Base-by-base conservation (phyloP, 2,888 invertebrate genomes). In the Galeopsomyia nigrocyanea region DNA sequence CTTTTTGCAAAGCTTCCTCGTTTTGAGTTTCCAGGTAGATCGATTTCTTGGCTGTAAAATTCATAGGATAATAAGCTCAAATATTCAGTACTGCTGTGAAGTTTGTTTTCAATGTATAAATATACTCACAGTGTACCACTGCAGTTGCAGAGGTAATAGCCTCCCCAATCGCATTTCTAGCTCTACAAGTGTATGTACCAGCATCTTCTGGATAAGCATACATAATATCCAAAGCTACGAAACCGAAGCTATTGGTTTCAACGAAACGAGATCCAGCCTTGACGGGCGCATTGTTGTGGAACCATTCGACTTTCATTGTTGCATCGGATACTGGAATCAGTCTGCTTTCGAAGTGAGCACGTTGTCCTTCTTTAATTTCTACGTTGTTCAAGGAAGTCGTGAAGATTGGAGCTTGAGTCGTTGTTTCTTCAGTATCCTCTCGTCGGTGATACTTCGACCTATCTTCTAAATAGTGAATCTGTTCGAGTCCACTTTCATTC, bases 191-290 rank as follows among this genome's bases (percentile, higher is more conserved):
- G 85, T 99, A 99, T 0, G 94, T 94, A 60, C 99, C 99, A 17
- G 95, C 94, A 88, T 99, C 99, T 86, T 99, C 99, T 10, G 98
- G 95, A 82, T 97, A 93, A 73, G 96, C 95, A 79, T 97, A 95
- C 89, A 97, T 92, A 79, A 99, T 97, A 84, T 99, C 99, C 71
- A 99, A 89, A 26, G 98, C 96, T 16, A 98, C 98, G 85, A 97
- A 99, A 56, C 99, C 99, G 85, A 99, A 99, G 87, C 96, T 98
- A 83, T 97, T 95, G 10, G 96, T 96, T 87, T 98, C 96, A 14
- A 95, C 95, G 86, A 98, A 99, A 80, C 99, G 92, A 9, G 97
- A 97, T 55, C 98, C 97, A 76, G 95, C 95, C 87, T 96, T 96
- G 0, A 97, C 89, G 0, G 96, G 95, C 78, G 91, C 90, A 80